phyloP scores from a whole-genome alignment of 2,113 vertebrate genomes.

The Setophaga kirtlandii region DNA sequence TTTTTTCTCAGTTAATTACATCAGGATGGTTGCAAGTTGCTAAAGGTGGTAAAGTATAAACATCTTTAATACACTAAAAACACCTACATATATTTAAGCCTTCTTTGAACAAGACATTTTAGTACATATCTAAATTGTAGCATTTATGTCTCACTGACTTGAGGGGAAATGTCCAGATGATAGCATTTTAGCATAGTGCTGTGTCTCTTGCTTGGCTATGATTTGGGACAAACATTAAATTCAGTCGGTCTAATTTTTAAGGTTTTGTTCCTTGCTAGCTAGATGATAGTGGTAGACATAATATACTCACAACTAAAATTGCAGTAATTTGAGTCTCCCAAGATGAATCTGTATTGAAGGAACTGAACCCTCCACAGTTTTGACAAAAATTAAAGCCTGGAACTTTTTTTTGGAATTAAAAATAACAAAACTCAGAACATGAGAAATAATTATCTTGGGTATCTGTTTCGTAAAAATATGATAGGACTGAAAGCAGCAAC shows the following conservation, averaged over 20 bases:
- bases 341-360: background rate
- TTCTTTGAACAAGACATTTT: background rate
- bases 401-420: background rate
- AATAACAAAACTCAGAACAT: background rate
- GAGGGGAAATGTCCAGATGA: background rate
- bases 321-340: background rate
- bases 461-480: background rate
- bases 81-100: accelerated
- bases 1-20: background rate
- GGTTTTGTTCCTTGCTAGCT: background rate
- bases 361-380: background rate
- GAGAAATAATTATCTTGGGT: background rate
- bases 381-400: background rate
- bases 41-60: background rate
- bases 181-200: background rate
- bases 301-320: background rate
- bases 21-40: background rate
- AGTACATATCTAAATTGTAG: background rate
- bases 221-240: background rate
- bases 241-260: background rate
- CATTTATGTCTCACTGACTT: background rate
- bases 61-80: background rate
- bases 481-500: background rate
- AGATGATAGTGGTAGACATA: background rate
- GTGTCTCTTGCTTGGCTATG: background rate